Conservation (phyloP, 2,113 vertebrate species). For the Vombatus ursinus region DNA sequence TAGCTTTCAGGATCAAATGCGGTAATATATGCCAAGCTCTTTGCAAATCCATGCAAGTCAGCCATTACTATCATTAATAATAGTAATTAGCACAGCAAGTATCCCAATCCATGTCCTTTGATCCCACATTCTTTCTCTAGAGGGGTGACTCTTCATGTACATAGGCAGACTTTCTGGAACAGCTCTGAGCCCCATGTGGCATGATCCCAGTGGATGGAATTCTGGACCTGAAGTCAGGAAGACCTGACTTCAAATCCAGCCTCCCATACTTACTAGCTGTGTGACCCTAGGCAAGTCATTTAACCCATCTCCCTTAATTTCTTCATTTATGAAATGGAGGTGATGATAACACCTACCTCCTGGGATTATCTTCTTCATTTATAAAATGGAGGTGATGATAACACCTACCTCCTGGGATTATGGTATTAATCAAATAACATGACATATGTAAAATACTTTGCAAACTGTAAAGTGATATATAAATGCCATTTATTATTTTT, state of each 20-base stretch:
- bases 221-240: background rate
- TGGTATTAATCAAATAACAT: background rate
- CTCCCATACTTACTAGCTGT: background rate
- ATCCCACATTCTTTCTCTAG: background rate
- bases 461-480: background rate
- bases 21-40: background rate
- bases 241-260: background rate
- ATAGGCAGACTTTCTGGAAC: background rate
- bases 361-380: background rate
- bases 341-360: background rate
- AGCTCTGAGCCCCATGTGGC: background rate
- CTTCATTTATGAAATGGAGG: background rate
- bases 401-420: background rate
- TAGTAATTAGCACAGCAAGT: background rate
- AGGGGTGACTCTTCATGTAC: background rate
- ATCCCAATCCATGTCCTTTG: background rate
- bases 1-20: background rate
- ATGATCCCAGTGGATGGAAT: background rate
- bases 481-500: background rate
- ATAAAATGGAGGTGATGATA: background rate
- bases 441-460: accelerated
- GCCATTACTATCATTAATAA: background rate
- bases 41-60: background rate
- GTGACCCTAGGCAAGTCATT: background rate
- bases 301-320: background rate